These are phyloP conservation scores for Drosophila pallidifrons DNA, from an alignment of 1,140 invertebrate species.

Conservation along the genomic window DNA sequence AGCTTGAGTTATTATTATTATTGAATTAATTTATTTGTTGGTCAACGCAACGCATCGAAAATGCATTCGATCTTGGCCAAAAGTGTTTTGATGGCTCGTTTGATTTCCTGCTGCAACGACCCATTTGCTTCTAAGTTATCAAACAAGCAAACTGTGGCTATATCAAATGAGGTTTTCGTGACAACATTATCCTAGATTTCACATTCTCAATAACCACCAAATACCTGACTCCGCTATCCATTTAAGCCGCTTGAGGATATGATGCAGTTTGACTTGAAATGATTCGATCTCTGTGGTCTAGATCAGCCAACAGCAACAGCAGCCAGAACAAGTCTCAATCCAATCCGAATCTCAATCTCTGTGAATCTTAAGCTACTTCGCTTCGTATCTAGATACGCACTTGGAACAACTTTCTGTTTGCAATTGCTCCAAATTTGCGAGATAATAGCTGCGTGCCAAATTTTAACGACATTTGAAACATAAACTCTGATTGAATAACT, in stretches of 20 bases:
- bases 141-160: neutral
- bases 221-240: slow-evolving; percentile 7
- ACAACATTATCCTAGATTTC: slow-evolving; percentile 57
- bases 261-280: slow-evolving; percentile 9
- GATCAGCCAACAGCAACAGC: too few species aligned
- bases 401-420: slow-evolving; percentile 1
- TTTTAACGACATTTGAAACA: neutral
- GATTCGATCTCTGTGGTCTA: slow-evolving; percentile 6
- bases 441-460: neutral
- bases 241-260: slow-evolving; percentile 13
- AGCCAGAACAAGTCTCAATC: neutral
- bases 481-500: neutral
- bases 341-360: neutral
- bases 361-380: neutral
- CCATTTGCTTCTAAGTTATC: slow-evolving; percentile 5
- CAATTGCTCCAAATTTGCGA: neutral
- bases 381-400: neutral
- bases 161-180: slow-evolving; percentile 53
- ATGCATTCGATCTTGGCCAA: slow-evolving; percentile 29
- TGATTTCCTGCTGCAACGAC: slow-evolving; percentile 26
- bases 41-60: slow-evolving; percentile 38
- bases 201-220: slow-evolving; percentile 15
- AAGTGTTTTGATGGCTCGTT: slow-evolving; percentile 10
- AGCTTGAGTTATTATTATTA: slow-evolving; percentile 62
- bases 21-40: slow-evolving; percentile 43